Conservation (phyloP, 2,113 vertebrate genomes). For the Gyps fulvus region DNA sequence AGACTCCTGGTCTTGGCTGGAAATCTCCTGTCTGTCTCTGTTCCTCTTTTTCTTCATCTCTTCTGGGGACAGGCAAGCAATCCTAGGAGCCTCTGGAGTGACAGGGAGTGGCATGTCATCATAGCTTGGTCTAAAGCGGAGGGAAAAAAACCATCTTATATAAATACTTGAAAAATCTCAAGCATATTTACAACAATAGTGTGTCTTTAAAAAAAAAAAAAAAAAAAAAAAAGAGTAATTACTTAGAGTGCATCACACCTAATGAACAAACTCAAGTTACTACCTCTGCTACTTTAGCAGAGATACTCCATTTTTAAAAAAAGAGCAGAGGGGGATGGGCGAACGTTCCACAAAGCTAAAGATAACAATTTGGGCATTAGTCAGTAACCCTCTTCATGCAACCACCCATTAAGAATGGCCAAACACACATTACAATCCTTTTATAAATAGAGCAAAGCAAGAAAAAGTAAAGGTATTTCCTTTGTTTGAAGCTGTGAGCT, state of each 20-base stretch:
- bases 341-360: neutral
- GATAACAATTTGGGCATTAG: neutral
- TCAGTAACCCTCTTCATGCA: neutral
- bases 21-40: slow-evolving; percentile 49
- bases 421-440: neutral
- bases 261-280: neutral
- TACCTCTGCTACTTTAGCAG: neutral
- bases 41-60: slow-evolving; percentile 42
- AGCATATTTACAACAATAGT: neutral
- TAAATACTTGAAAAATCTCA: neutral
- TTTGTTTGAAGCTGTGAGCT: neutral
- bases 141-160: neutral
- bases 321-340: rapidly evolving
- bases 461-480: neutral
- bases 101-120: slow-evolving; percentile 75
- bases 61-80: slow-evolving; percentile 57
- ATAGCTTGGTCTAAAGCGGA: slow-evolving; percentile 77
- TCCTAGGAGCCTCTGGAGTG: slow-evolving; percentile 58
- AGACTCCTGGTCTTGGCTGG: slow-evolving; percentile 59
- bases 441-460: neutral
- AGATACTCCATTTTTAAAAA: neutral
- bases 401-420: neutral
- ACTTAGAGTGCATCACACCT: neutral
- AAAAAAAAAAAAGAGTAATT: neutral
- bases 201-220: too few species aligned